These are phyloP conservation scores for Cacoxenus indagator DNA, from an alignment of 2,888 invertebrate genomes.

Conservation along the genomic window DNA sequence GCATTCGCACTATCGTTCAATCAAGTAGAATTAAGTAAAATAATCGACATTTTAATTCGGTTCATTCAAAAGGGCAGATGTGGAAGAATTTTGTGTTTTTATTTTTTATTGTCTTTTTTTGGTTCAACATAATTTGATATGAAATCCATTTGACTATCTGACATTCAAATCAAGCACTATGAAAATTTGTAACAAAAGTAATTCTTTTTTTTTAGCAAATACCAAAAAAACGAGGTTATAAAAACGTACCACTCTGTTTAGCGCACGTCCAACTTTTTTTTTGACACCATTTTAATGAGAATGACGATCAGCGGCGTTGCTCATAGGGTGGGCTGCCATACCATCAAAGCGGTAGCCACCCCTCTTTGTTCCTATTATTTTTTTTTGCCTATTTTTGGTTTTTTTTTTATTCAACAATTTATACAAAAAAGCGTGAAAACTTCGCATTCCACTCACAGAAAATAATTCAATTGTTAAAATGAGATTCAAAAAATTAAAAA, in stretches of 20 bases:
- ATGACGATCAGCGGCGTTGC: slow-evolving; percentile 29
- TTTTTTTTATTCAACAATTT: not conserved
- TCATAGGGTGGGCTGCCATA: slow-evolving; percentile 64
- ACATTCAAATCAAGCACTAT: slow-evolving; percentile 67
- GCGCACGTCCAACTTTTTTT: slow-evolving; percentile 18
- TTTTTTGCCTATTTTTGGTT: not conserved
- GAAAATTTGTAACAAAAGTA: slow-evolving; percentile 50
- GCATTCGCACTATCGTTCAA: too few relatives aligned
- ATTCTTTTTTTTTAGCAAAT: slow-evolving; percentile 34
- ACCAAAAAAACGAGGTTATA: slow-evolving; percentile 44
- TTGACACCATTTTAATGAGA: slow-evolving; percentile 39
- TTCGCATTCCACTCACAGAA: slow-evolving; percentile 52
- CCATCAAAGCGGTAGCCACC: slow-evolving; percentile 53
- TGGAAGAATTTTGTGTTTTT: not conserved
- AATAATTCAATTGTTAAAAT: slow-evolving; percentile 67
- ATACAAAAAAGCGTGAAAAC: slow-evolving; percentile 27
- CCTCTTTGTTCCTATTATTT: slow-evolving; percentile 44
- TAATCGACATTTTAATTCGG: too few relatives aligned
- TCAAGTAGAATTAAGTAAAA: too few relatives aligned
- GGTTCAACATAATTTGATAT: slow-evolving; percentile 57
- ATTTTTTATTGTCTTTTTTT: slow-evolving; percentile 6
- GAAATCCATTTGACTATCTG: slow-evolving; percentile 67
- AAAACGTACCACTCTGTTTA: slow-evolving; percentile 34
- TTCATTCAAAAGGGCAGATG: not conserved
- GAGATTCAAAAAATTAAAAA: slow-evolving; percentile 54